phyloP scores from a whole-genome alignment of 1,140 invertebrate species.

The Plectrocnemia conspersa region DNA sequence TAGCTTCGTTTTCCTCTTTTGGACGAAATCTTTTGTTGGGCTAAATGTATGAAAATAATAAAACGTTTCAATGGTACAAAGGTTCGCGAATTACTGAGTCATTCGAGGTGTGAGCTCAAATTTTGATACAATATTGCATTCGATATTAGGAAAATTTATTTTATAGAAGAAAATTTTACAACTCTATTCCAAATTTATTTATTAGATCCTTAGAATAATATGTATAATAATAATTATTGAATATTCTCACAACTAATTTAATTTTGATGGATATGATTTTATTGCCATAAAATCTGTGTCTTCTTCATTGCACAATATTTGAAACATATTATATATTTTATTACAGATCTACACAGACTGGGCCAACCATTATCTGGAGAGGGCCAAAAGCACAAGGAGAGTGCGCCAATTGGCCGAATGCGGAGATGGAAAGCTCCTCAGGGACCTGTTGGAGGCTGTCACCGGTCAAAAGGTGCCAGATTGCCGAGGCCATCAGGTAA shows the following conservation, averaged over 20 bases:
- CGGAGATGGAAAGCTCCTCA: slow-evolving; percentile 83
- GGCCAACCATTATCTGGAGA: slow-evolving; percentile 96
- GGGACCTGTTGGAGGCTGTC: slow-evolving; percentile 91
- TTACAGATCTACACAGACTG: slow-evolving; percentile 94
- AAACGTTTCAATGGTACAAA: too few relatives aligned
- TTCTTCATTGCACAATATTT: not conserved
- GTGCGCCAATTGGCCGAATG: slow-evolving; percentile 87
- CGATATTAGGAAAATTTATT: too few relatives aligned
- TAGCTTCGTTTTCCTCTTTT: too few relatives aligned
- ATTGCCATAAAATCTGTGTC: not conserved
- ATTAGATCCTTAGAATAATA: too few relatives aligned
- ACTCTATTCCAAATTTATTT: too few relatives aligned
- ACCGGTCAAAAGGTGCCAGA: slow-evolving; percentile 80
- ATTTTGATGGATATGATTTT: not conserved
- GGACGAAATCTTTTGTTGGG: too few relatives aligned
- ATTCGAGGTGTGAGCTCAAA: too few relatives aligned
- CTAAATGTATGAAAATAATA: too few relatives aligned
- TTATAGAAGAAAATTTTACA: too few relatives aligned
- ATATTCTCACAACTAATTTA: not conserved
- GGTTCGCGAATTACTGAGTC: too few relatives aligned
- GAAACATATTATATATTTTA: slow-evolving; percentile 25
- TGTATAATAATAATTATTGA: too few relatives aligned
- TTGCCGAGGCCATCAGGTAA: slow-evolving; percentile 25
- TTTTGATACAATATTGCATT: too few relatives aligned
- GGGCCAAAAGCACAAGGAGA: slow-evolving; percentile 75